Evolutionary conservation across 2,113 vertebrate genomes (phyloP).

Genomic region (Chamaea fasciata): DNA sequence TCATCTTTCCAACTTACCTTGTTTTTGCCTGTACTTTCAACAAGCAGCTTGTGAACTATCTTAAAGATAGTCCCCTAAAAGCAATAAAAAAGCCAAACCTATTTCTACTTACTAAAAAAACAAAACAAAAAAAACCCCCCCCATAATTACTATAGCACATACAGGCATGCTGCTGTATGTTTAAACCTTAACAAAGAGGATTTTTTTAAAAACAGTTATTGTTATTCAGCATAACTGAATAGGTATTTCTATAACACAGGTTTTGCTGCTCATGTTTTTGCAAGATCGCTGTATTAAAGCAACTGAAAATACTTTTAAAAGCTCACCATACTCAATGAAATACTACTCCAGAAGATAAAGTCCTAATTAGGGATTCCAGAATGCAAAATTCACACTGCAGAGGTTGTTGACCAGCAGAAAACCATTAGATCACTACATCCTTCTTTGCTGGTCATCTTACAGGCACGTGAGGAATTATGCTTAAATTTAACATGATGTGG

Average conservation of each 20-base stretch:
- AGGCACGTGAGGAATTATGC: background rate
- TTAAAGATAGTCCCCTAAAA: background rate
- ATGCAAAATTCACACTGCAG: background rate
- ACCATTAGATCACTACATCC: background rate
- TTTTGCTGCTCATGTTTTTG: background rate
- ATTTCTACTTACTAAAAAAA: background rate
- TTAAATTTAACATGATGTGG: background rate
- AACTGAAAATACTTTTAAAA: background rate
- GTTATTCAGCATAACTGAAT: background rate
- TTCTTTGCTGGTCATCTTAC: background rate
- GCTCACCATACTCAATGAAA: background rate
- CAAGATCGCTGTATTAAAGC: background rate
- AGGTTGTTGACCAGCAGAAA: fast-evolving
- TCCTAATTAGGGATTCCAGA: background rate
- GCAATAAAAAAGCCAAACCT: background rate
- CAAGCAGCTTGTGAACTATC: background rate
- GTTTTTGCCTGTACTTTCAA: background rate
- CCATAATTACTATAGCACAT: background rate
- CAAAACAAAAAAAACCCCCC: no score
- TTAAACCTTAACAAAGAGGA: background rate
- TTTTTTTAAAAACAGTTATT: background rate
- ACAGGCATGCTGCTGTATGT: background rate
- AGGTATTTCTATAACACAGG: background rate
- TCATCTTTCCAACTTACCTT: background rate
- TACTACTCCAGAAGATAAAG: background rate